These are phyloP conservation scores for Matsumyia berberina DNA, from an alignment of 2,888 invertebrate species.

Conservation along the genomic window DNA sequence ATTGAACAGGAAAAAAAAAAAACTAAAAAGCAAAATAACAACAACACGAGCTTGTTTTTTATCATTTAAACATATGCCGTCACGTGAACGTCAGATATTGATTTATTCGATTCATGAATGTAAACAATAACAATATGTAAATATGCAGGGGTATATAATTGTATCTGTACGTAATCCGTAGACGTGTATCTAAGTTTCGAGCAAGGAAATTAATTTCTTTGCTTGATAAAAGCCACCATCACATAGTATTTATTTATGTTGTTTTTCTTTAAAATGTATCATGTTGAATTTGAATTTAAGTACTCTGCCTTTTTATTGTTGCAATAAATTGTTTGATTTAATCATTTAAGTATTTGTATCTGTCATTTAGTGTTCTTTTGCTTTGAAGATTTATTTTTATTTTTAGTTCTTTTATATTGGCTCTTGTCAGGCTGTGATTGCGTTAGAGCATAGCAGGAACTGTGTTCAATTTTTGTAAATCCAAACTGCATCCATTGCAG, in stretches of 20 bases:
- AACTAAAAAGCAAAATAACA: neutral
- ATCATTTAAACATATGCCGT: conserved; percentile 1
- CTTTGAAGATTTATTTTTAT: conserved; percentile 12
- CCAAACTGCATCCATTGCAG: too few relatives aligned
- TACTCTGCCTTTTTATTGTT: conserved; percentile 15
- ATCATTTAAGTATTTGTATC: neutral
- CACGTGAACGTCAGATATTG: conserved; percentile 11
- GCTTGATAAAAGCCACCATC: neutral
- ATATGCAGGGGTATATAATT: neutral
- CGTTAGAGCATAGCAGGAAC: too few relatives aligned
- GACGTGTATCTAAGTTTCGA: too few relatives aligned
- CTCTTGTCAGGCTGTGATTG: too few relatives aligned
- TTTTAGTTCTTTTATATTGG: conserved; percentile 4
- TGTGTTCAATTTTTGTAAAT: too few relatives aligned
- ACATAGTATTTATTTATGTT: neutral
- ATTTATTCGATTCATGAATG: conserved; percentile 17
- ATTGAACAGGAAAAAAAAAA: neutral
- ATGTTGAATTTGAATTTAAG: conserved; percentile 20
- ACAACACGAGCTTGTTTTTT: conserved; percentile 1
- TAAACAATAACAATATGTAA: conserved; percentile 15
- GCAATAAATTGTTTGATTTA: conserved; percentile 28
- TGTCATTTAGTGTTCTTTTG: conserved; percentile 22
- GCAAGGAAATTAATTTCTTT: neutral
- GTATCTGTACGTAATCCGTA: neutral
- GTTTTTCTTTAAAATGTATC: neutral